Evolutionary conservation across 1,140 invertebrate species (phyloP), one percentile per base, ranked within the genome.

Genomic region (Anagrus nilaparvatae): DNA sequence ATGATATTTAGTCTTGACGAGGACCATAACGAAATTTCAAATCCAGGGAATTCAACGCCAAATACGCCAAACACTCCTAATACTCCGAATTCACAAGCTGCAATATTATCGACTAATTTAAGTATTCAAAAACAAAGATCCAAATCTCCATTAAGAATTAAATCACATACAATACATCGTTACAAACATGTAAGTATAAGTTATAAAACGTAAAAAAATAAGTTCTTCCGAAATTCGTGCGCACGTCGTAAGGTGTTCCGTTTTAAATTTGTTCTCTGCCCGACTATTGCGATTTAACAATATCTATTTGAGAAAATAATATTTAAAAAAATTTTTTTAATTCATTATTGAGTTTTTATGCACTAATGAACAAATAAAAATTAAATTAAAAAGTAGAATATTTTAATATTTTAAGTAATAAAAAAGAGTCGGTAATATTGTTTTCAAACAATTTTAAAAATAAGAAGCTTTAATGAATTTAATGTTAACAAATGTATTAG

Each of bases 1-100:
- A 74, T 79, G 69, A 84, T 79, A 51, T 85, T 82, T 44, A 79
- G 72, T 14, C 66, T 87, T 25, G 82, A 86, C 43, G 81, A 83
- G 48, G 79, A 82, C 61, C 70, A 59, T 4, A 13, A 50, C 3
- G 63, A 69, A 21, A 51, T 50, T 28, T 23, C 27, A 12, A 42
- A 4, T 17, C n/a, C 6, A 12, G 40, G 39, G 10, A 47, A 51
- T 18, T 16, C 37, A 1, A 17, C 27, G 1, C 39, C 3, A 55
- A 50, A 25, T 32, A 10, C 8, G 21, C 33, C 6, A 18, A n/a
- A n/a, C n/a, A 14, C 31, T 18, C 12, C 5, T 12, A 40, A 29
- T 17, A 23, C 29, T 24, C 34, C 24, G 6, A 13, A n/a, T 9
- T 10, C 31, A 18, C 24, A 20, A 12, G 12, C 32, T 19, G 19